Percentiles rank a stretch among this genome's conserved stretches.
Evolutionary conservation across 2,113 vertebrate species (phyloP).

Genomic region (Notechis scutatus): DNA sequence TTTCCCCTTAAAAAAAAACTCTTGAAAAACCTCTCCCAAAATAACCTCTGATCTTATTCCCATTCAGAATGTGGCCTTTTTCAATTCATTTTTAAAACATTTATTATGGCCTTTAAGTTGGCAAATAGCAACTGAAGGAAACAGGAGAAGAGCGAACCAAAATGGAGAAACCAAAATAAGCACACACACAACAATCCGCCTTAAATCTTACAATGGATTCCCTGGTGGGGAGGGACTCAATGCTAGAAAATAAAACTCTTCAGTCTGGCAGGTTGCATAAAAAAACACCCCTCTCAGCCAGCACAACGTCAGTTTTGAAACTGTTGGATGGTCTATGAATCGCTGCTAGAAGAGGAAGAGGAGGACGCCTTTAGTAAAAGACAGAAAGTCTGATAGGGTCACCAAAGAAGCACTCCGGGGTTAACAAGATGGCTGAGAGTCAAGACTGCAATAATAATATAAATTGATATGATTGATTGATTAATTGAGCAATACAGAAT

Average conservation of each 20-base stretch:
- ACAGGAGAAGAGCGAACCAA: not conserved
- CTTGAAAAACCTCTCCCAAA: not conserved
- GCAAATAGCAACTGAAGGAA: not conserved
- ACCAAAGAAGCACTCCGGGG: not conserved
- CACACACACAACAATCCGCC: not conserved
- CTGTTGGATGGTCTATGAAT: not conserved
- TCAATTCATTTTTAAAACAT: not conserved
- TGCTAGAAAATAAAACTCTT: not conserved
- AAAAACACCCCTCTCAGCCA: not conserved
- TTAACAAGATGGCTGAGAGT: not conserved
- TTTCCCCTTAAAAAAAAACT: not conserved
- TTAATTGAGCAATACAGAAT: not conserved
- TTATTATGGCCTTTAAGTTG: not conserved
- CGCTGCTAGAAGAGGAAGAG: not conserved
- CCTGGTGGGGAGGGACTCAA: not conserved
- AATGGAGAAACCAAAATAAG: not conserved
- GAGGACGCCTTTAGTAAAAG: not conserved
- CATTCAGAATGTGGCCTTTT: not conserved
- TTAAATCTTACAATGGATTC: not conserved
- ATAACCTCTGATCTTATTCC: not conserved
- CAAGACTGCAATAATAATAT: not conserved
- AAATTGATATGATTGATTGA: not conserved
- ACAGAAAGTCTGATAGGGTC: not conserved
- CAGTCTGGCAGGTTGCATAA: not conserved
- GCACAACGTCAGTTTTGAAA: not conserved